A percentile compares a stretch with the other conserved stretches of the same genome.
These are phyloP conservation scores for Oryzaephilus surinamensis DNA, from an alignment of 1,140 invertebrate species.

Conservation along the genomic window DNA sequence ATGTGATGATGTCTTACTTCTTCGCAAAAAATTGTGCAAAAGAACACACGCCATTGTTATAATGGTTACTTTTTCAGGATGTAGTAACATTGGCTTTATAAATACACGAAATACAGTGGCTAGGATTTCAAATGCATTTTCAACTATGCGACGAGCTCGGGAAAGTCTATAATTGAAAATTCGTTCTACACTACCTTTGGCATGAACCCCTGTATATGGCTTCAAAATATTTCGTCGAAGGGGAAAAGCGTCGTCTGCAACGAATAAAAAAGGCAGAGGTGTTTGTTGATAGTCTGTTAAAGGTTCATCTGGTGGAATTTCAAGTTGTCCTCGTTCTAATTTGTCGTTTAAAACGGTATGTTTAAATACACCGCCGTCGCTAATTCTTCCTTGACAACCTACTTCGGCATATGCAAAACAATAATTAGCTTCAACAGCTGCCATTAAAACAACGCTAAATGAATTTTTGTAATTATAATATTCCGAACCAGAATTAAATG, in stretches of 20 bases:
- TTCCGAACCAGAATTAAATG: too few relatives aligned
- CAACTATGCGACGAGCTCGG: slow-evolving; percentile 1
- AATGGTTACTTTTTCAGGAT: slow-evolving; percentile 4
- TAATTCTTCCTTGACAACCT: too few relatives aligned
- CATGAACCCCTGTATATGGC: slow-evolving; percentile 19
- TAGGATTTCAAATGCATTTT: slow-evolving; percentile 9
- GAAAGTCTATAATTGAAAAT: slow-evolving; percentile 10
- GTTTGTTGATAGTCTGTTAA: too few relatives aligned
- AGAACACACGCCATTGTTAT: slow-evolving; percentile 9
- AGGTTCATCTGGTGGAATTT: too few relatives aligned
- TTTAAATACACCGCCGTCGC: too few relatives aligned
- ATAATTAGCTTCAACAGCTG: too few relatives aligned
- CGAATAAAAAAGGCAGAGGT: not conserved
- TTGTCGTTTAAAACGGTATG: too few relatives aligned
- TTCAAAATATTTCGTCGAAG: slow-evolving; percentile 23
- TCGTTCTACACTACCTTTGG: slow-evolving; percentile 15
- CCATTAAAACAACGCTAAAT: too few relatives aligned
- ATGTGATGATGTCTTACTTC: slow-evolving; percentile 1
- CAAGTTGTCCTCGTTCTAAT: too few relatives aligned
- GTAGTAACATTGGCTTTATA: slow-evolving; percentile 7
- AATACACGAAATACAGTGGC: slow-evolving; percentile 11
- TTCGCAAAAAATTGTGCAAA: slow-evolving; percentile 14
- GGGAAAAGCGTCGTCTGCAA: slow-evolving; percentile 19
- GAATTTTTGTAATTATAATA: too few relatives aligned
- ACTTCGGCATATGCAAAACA: too few relatives aligned